Evolutionary conservation across 2,113 vertebrate genomes (phyloP).

Genomic region (Chunga burmeisteri): DNA sequence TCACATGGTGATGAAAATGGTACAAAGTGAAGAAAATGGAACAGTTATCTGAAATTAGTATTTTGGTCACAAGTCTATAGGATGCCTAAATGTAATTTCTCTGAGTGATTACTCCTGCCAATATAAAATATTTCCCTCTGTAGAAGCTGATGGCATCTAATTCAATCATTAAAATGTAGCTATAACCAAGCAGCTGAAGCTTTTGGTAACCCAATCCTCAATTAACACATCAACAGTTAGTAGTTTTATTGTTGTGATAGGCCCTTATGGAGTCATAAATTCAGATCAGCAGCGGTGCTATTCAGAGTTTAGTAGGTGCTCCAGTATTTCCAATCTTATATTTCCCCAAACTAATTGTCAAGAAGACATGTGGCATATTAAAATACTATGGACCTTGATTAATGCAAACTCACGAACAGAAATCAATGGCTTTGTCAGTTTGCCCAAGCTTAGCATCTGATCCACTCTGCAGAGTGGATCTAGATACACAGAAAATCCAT

Average conservation of each 20-base stretch:
- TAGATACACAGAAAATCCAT: not conserved
- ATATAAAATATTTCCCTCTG: not conserved
- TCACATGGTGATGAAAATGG: not conserved
- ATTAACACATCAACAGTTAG: conserved; percentile 4
- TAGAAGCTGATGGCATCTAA: not conserved
- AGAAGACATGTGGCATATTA: not conserved
- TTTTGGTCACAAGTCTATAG: not conserved
- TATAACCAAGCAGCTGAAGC: not conserved
- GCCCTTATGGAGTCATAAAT: not conserved
- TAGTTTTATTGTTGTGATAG: not conserved
- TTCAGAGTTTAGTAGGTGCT: not conserved
- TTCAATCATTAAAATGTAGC: not conserved
- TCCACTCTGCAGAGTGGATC: not conserved
- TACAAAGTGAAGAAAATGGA: not conserved
- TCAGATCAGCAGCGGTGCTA: not conserved
- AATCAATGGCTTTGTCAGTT: not conserved
- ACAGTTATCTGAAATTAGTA: not conserved
- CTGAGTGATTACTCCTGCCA: not conserved
- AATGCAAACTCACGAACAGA: not conserved
- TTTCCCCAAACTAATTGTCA: not conserved
- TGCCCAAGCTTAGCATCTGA: not conserved
- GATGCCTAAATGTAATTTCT: not conserved
- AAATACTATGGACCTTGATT: not conserved
- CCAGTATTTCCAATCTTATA: not conserved
- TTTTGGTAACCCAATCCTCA: not conserved